These are phyloP conservation scores for Tipula lateralis DNA, from an alignment of 2,888 invertebrate species.

Conservation along the genomic window DNA sequence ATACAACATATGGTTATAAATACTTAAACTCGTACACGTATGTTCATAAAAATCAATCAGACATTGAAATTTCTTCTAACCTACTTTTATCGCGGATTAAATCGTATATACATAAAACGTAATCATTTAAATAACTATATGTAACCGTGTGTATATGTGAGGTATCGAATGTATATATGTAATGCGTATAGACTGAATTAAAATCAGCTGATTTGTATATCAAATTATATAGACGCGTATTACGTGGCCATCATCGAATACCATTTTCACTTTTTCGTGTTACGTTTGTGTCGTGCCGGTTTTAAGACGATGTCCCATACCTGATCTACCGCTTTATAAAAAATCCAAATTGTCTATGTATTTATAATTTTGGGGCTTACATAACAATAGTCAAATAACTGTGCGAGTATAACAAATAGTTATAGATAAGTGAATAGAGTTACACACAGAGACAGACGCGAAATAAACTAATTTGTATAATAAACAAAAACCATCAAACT, in stretches of 20 bases:
- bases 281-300: not conserved
- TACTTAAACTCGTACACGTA: not conserved
- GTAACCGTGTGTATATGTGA: not conserved
- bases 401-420: not conserved
- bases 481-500: not conserved
- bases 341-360: not conserved
- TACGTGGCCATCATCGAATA: not conserved
- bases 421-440: not conserved
- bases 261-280: not conserved
- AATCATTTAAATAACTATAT: not conserved
- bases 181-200: no score
- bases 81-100: not conserved
- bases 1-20: not conserved
- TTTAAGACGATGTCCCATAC: not conserved
- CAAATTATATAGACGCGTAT: not conserved
- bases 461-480: not conserved
- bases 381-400: not conserved
- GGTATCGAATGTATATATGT: not conserved
- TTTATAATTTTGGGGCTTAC: not conserved
- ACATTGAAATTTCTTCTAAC: constrained; percentile 6
- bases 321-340: not conserved
- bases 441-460: not conserved
- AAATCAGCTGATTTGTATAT: not conserved
- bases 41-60: not conserved
- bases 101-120: not conserved